Percentiles rank a stretch among this genome's conserved stretches.
Evolutionary conservation across 1,140 invertebrate genomes (phyloP).

Genomic region (Adelges cooleyi): DNA sequence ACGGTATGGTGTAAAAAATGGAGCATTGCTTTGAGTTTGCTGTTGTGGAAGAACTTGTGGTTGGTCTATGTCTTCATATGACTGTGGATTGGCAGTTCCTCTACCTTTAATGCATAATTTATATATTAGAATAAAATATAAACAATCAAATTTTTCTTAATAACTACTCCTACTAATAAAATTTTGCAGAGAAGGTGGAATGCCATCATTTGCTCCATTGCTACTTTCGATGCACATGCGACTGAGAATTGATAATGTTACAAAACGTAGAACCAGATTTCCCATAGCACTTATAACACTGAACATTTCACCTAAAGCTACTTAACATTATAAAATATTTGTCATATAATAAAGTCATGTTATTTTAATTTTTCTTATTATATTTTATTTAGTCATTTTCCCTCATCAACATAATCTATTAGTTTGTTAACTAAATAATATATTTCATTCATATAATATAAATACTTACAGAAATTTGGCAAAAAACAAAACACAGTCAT

Average conservation of each 20-base stretch:
- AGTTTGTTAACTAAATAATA: neutral
- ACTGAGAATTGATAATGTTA: constrained; percentile 19
- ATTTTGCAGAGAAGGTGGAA: constrained; percentile 18
- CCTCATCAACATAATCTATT: neutral
- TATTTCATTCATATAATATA: neutral
- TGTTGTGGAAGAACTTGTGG: neutral
- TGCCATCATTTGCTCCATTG: constrained; percentile 9
- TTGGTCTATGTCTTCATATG: constrained; percentile 22
- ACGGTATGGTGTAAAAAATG: constrained; percentile 25
- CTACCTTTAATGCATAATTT: neutral
- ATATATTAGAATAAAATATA: neutral
- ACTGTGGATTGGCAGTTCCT: constrained; percentile 7
- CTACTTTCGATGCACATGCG: constrained; percentile 19
- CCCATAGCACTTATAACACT: constrained; percentile 15
- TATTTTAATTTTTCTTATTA: no score
- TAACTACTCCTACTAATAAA: neutral
- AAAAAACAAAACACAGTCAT: constrained; percentile 18
- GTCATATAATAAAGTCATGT: neutral
- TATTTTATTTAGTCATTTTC: no score
- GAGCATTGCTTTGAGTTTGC: constrained; percentile 7
- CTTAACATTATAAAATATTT: neutral
- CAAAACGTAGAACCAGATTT: constrained; percentile 11
- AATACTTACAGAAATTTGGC: constrained; percentile 15
- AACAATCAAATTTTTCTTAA: neutral
- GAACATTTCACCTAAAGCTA: constrained; percentile 6